Evolutionary conservation across 2,113 vertebrate species (phyloP).

Genomic region (Gracilinanus agilis): DNA sequence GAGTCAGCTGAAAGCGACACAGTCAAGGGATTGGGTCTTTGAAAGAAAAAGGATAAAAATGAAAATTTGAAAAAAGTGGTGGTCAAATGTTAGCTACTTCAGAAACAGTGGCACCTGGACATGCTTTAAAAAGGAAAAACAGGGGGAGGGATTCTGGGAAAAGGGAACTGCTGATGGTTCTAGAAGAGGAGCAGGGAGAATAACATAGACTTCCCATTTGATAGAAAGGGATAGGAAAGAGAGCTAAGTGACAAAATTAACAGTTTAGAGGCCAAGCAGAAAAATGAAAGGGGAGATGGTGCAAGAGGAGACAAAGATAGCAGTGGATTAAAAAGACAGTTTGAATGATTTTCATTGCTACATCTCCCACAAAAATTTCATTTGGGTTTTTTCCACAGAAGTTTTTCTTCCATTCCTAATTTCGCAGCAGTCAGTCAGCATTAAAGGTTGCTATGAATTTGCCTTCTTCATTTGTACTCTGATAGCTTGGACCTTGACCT

Average conservation of each 20-base stretch:
- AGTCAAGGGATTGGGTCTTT: constrained; percentile 16
- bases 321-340: neutral
- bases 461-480: constrained; percentile 7
- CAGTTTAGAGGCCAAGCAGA: neutral
- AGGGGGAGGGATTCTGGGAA: neutral
- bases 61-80: neutral
- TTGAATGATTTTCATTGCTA: neutral
- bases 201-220: neutral
- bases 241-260: neutral
- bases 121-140: neutral
- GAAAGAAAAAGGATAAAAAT: neutral
- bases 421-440: neutral
- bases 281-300: neutral
- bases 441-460: neutral
- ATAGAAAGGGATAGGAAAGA: neutral
- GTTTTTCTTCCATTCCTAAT: neutral
- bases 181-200: neutral
- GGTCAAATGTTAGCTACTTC: constrained; percentile 13
- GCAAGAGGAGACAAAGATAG: neutral
- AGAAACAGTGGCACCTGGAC: neutral
- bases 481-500: neutral
- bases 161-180: neutral
- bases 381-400: neutral
- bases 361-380: neutral
- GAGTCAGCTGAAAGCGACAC: constrained; percentile 14